Conservation (phyloP, 2,113 vertebrate genomes). For the Triplophysa siluroides region DNA sequence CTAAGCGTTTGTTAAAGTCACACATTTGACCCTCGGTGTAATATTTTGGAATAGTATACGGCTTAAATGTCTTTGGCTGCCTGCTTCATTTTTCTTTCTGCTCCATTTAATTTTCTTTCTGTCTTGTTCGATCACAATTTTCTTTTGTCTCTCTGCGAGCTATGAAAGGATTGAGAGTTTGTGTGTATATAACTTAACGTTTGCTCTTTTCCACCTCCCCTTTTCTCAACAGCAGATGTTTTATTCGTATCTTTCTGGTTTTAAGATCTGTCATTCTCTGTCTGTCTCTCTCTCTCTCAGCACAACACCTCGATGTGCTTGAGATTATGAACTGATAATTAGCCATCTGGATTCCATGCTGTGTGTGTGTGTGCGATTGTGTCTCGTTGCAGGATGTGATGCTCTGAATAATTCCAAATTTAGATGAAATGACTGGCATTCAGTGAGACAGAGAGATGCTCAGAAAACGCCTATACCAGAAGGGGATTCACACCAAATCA, state of each 20-base stretch:
- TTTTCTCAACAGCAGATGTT: not conserved
- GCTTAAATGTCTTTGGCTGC: constrained; percentile 47
- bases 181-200: not conserved
- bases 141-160: not conserved
- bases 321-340: constrained; percentile 57
- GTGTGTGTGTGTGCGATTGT: constrained; percentile 36
- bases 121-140: constrained; percentile 28
- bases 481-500: not conserved
- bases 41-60: constrained; percentile 49
- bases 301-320: constrained; percentile 50
- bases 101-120: constrained; percentile 28
- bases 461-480: not conserved
- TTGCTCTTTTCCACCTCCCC: not conserved
- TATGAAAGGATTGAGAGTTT: constrained; percentile 2
- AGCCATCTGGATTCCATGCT: constrained; percentile 53
- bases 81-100: constrained; percentile 7
- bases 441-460: not conserved
- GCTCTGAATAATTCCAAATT: constrained; percentile 64
- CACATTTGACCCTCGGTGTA: not conserved
- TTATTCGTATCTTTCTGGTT: not conserved
- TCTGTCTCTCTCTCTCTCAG: constrained; percentile 5
- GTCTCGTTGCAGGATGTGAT: constrained; percentile 24
- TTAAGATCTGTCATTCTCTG: constrained; percentile 26
- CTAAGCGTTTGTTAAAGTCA: constrained; percentile 6
- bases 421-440: constrained; percentile 43